Conservation (phyloP, 2,113 vertebrate species). For the Astur gentilis region DNA sequence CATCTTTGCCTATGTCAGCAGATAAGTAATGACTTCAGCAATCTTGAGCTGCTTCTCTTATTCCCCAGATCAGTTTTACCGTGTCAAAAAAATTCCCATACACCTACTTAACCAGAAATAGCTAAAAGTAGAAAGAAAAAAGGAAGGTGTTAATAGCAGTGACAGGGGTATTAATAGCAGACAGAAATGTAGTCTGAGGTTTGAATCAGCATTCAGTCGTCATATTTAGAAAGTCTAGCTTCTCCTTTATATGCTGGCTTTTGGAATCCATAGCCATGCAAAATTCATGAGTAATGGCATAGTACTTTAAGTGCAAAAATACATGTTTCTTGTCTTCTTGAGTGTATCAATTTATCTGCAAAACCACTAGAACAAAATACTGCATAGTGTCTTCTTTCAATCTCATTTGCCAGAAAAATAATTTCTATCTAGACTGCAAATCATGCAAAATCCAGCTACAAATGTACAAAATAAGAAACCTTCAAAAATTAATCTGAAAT, state of each 20-base stretch:
- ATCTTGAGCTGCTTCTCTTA: not conserved
- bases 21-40: not conserved
- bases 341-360: not conserved
- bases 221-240: not conserved
- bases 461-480: not conserved
- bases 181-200: not conserved
- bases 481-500: not conserved
- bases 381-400: not conserved
- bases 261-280: slow-evolving; percentile 11
- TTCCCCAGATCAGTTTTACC: not conserved
- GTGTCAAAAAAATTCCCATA: not conserved
- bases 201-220: slow-evolving; percentile 13
- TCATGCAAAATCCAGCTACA: not conserved
- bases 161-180: not conserved
- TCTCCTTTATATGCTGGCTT: not conserved
- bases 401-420: not conserved
- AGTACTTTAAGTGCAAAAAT: not conserved
- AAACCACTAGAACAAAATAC: not conserved
- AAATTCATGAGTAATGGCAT: slow-evolving; percentile 26
- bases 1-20: not conserved
- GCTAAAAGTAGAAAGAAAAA: not conserved
- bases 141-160: not conserved
- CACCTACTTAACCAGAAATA: slow-evolving; percentile 2
- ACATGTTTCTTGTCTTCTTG: not conserved
- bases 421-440: not conserved